Evolutionary conservation across 2,113 vertebrate species (phyloP).

Genomic region (Manacus vitellinus): DNA sequence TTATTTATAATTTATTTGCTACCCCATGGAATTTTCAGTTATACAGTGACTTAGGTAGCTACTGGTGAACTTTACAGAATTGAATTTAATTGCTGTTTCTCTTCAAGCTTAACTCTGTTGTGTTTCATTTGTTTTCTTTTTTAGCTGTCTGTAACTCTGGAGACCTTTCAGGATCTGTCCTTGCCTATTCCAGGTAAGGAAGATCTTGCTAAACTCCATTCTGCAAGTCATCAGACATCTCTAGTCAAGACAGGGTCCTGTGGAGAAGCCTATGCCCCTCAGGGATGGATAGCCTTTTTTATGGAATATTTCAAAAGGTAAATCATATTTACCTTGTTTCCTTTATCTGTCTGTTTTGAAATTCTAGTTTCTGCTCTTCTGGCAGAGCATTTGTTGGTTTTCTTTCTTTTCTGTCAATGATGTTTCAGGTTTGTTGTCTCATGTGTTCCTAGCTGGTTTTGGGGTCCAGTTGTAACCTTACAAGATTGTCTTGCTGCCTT

Average conservation of each 20-base stretch:
- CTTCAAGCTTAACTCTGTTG: not conserved
- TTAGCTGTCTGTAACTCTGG: conserved; percentile 93
- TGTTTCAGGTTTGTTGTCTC: conserved; percentile 82
- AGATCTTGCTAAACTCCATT: conserved; percentile 97
- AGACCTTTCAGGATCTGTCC: conserved; percentile 99
- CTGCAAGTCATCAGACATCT: conserved; percentile 91
- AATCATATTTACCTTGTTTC: not conserved
- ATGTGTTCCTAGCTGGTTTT: conserved; percentile 93
- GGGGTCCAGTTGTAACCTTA: conserved; percentile 97
- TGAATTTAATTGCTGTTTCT: not conserved
- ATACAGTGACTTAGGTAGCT: not conserved
- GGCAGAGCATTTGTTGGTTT: conserved; percentile 73
- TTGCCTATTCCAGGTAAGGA: conserved; percentile 98
- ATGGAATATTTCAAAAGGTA: conserved; percentile 99
- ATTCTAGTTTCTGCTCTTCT: conserved; percentile 73
- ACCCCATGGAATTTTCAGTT: not conserved
- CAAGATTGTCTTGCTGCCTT: conserved; percentile 98
- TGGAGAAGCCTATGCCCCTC: conserved; percentile 93
- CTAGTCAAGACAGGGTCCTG: conserved; percentile 95
- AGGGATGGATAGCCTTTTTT: conserved; percentile 96
- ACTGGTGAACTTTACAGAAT: not conserved
- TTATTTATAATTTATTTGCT: not conserved
- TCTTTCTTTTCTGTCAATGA: conserved; percentile 76
- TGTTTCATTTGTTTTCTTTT: conserved; percentile 1
- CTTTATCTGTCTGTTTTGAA: not conserved